A percentile compares a stretch with the other conserved stretches of the same genome.
These are phyloP conservation scores for Dendroctonus ponderosae DNA, from an alignment of 1,140 invertebrate species.

Conservation along the genomic window DNA sequence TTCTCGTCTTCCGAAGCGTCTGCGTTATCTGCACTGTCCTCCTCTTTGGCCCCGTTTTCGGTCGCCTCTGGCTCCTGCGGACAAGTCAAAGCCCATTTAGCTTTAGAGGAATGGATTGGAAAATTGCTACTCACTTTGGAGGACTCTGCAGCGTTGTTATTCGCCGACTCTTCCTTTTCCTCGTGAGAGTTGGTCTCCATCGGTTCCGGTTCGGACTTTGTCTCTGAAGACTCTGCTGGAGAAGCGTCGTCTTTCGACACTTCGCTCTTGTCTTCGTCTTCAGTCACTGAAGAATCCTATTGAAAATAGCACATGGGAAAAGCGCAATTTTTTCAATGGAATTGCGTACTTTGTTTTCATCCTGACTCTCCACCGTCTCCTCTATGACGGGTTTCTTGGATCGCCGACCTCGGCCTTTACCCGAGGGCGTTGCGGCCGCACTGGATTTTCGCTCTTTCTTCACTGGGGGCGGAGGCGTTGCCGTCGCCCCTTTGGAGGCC, in stretches of 20 bases:
- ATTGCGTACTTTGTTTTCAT: slow-evolving; percentile 30
- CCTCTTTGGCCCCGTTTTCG: slow-evolving; percentile 48
- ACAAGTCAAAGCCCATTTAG: slow-evolving; percentile 6
- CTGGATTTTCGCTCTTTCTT: slow-evolving; percentile 51
- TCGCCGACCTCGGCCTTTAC: slow-evolving; percentile 32
- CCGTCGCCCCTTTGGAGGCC: slow-evolving; percentile 49
- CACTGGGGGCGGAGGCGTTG: slow-evolving; percentile 50
- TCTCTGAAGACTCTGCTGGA: slow-evolving; percentile 20
- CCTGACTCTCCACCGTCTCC: slow-evolving; percentile 31
- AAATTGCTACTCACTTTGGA: slow-evolving; percentile 38
- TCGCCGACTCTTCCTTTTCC: slow-evolving; percentile 48
- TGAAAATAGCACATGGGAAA: not conserved
- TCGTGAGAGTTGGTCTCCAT: slow-evolving; percentile 46
- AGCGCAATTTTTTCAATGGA: slow-evolving; percentile 28
- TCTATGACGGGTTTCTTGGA: slow-evolving; percentile 22
- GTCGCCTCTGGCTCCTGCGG: slow-evolving; percentile 43
- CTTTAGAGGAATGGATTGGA: not conserved
- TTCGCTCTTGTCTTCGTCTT: slow-evolving; percentile 43
- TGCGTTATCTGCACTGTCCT: slow-evolving; percentile 41
- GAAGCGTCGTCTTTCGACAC: slow-evolving; percentile 37
- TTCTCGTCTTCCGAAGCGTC: slow-evolving; percentile 39
- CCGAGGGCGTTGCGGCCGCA: slow-evolving; percentile 12
- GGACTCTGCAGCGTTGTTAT: slow-evolving; percentile 45
- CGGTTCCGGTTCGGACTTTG: slow-evolving; percentile 37
- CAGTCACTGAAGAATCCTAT: slow-evolving; percentile 25